Conservation (phyloP, 2,113 vertebrate genomes). For the Rhadina sibilatrix region DNA sequence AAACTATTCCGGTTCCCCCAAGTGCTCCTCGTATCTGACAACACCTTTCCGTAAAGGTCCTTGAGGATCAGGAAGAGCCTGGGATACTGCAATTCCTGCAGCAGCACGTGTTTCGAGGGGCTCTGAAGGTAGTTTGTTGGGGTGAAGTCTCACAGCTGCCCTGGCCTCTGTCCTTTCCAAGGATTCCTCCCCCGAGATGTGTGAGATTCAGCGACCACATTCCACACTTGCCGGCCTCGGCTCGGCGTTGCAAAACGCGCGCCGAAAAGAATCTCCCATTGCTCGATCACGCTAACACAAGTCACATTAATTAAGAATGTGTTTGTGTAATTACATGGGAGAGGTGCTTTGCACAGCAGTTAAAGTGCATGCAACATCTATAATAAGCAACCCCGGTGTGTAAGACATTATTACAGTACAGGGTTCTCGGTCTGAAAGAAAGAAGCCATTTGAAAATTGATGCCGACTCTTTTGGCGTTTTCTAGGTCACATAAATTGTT, state of each 20-base stretch:
- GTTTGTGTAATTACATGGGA: constrained; percentile 69
- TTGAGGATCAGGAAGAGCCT: not conserved
- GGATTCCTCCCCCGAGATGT: not conserved
- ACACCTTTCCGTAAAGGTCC: not conserved
- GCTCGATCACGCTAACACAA: constrained; percentile 60
- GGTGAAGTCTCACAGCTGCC: not conserved
- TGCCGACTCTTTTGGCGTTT: constrained; percentile 39
- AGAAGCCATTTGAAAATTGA: constrained; percentile 39
- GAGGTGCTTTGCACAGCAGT: constrained; percentile 60
- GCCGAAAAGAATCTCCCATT: constrained; percentile 37
- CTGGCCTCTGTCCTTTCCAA: not conserved
- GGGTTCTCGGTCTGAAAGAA: constrained; percentile 38
- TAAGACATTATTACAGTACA: constrained; percentile 55
- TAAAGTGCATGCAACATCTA: constrained; percentile 52
- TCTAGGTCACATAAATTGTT: constrained; percentile 56
- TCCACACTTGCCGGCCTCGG: constrained; percentile 20
- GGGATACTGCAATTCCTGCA: not conserved
- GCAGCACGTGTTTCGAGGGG: not conserved
- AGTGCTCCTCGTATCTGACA: not conserved
- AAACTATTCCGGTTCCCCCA: not conserved
- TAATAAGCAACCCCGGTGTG: constrained; percentile 51
- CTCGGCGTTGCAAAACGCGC: constrained; percentile 50
- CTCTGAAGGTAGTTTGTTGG: not conserved
- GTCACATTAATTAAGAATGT: constrained; percentile 57
- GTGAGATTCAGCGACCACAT: not conserved